Conservation (phyloP, 1,140 invertebrate species). For the Psilanteris sp. region DNA sequence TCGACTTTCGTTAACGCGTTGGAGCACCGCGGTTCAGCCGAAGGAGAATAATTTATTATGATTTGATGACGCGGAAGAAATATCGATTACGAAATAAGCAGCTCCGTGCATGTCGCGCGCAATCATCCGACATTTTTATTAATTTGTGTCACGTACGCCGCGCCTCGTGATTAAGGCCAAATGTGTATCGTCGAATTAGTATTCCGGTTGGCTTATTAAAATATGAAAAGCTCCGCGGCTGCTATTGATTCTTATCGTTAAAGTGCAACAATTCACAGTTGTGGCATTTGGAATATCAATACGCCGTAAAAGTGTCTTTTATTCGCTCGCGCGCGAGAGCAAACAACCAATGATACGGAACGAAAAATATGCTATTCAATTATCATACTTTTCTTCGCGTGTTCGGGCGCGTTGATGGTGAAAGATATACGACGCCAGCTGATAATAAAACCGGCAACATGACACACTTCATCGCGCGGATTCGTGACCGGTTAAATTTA, state of each 20-base stretch:
- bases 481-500: slow-evolving; percentile 28
- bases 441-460: slow-evolving; percentile 39
- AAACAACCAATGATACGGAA: slow-evolving; percentile 54
- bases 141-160: slow-evolving; percentile 39
- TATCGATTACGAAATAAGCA: slow-evolving; percentile 38
- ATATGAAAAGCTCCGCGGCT: slow-evolving; percentile 42
- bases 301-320: slow-evolving; percentile 39
- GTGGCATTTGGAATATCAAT: slow-evolving; percentile 51
- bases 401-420: slow-evolving; percentile 45
- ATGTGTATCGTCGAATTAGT: slow-evolving; percentile 40
- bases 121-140: slow-evolving; percentile 29
- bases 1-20: too few species aligned
- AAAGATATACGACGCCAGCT: slow-evolving; percentile 41
- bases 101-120: background rate
- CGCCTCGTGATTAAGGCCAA: slow-evolving; percentile 39
- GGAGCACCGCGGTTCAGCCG: slow-evolving; percentile 7
- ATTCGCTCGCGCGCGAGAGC: slow-evolving; percentile 36
- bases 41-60: slow-evolving; percentile 32
- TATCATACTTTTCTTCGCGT: slow-evolving; percentile 52
- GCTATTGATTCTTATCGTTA: slow-evolving; percentile 52
- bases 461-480: slow-evolving; percentile 28
- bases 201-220: slow-evolving; percentile 47
- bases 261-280: slow-evolving; percentile 57
- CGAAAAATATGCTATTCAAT: slow-evolving; percentile 50
- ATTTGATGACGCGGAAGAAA: slow-evolving; percentile 35